Evolutionary conservation across 1,140 invertebrate species (phyloP).

Genomic region (Diabrotica undecimpunctata): DNA sequence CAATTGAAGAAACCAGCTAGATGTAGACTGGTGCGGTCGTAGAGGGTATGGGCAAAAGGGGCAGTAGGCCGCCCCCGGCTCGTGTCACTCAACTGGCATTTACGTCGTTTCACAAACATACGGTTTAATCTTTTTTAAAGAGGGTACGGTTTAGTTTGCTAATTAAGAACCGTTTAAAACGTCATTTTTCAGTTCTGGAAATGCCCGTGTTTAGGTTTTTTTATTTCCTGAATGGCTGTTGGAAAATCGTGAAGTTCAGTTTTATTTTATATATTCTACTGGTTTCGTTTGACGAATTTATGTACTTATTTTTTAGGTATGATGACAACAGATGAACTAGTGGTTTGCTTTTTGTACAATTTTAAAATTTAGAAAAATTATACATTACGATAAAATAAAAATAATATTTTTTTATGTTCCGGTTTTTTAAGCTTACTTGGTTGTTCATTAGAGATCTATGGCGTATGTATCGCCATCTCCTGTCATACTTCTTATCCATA

Average conservation of each 20-base stretch:
- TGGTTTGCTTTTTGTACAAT: too few species aligned
- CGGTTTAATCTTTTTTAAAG: constrained; percentile 48
- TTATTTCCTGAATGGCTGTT: not conserved
- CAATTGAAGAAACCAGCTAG: too few species aligned
- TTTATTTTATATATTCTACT: not conserved
- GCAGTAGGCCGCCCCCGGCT: constrained; percentile 27
- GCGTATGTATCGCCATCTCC: too few species aligned
- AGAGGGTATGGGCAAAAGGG: constrained; percentile 21
- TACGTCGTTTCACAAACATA: constrained; percentile 46
- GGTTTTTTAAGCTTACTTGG: too few species aligned
- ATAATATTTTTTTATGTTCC: too few species aligned
- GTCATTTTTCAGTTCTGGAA: constrained; percentile 43
- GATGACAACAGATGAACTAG: too few species aligned
- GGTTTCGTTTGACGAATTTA: not conserved
- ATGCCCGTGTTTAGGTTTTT: constrained; percentile 8
- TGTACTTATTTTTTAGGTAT: not conserved
- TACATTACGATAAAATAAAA: too few species aligned
- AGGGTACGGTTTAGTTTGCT: constrained; percentile 46
- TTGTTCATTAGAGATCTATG: too few species aligned
- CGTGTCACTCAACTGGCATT: constrained; percentile 46
- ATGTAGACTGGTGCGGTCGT: too few species aligned
- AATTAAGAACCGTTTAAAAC: constrained; percentile 48
- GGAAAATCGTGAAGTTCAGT: not conserved
- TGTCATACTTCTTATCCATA: too few species aligned
- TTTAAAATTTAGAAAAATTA: too few species aligned